Base-by-base conservation (phyloP, 2,797 vertebrate genomes). In the Meriones psammophilus region DNA sequence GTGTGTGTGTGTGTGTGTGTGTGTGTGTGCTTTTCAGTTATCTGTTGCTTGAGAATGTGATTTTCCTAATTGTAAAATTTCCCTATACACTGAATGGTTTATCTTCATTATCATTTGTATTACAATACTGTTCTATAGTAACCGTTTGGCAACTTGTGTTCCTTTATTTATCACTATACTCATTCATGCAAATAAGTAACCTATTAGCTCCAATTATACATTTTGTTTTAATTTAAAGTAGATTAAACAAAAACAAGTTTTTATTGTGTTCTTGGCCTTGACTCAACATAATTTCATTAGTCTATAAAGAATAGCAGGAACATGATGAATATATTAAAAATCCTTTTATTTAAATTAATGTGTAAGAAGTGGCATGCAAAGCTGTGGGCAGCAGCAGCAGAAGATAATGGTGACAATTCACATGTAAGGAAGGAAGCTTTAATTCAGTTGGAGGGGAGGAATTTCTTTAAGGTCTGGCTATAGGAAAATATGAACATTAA, bases 121-220 rank as follows among this genome's bases (percentile, higher is more conserved):
- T 74, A 42, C 83, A 36, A n/a, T 96, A 85, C 46, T 60, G 42
- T 76, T 90, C 96, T 96, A 66, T 87, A 88, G 42, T 80, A 81
- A 80, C 24, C 76, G 66, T 58, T 85, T 97, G 94, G 60, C 81
- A 13, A 87, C 36, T 80, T 84, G 1, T 76, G 0, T 92, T 97
- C 94, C 8, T 96, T 92, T 93, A 97, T 96, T 96, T 94, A 66
- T 88, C 93, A 46, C 20, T 88, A 58, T 76, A 22, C 88, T 98
- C 97, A 95, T 97, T 50, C 94, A 91, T 85, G 50, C 54, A 95
- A 84, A n/a, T 78, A 97, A 97, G 96, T 97, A 96, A 95, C 58
- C 18, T 86, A 0, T 60, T 97, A 87, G 36, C 89, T 79, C 95
- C 89, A 96, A 88, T 96, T 95, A 88, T 46, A 36, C 89, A 0